These are phyloP conservation scores for Octopus bimaculoides DNA, from an alignment of 1,140 invertebrate genomes.

Conservation along the genomic window DNA sequence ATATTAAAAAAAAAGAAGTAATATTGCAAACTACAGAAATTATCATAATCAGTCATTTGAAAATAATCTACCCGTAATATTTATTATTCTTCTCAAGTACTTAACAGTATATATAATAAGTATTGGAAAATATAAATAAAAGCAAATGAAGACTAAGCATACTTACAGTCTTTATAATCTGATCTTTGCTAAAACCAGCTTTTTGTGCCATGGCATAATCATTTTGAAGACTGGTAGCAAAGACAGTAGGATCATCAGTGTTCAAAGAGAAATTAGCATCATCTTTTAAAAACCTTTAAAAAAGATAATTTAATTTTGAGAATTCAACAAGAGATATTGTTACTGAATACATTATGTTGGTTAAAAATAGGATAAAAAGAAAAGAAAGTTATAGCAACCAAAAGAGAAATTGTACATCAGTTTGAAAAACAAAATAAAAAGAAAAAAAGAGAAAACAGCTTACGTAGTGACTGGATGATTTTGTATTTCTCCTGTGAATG, in stretches of 20 bases:
- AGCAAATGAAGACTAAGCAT: neutral
- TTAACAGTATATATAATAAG: too few relatives aligned
- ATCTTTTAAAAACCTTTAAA: conserved; percentile 63
- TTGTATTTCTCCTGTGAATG: conserved; percentile 49
- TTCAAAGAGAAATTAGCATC: conserved; percentile 65
- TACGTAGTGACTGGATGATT: conserved; percentile 51
- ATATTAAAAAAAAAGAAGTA: too few relatives aligned
- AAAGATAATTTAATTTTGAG: neutral
- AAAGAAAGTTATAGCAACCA: too few relatives aligned
- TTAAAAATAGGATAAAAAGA: too few relatives aligned
- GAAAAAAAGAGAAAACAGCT: neutral
- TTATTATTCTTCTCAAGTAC: neutral
- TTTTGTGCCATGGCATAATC: conserved; percentile 58
- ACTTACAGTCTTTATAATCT: conserved; percentile 61
- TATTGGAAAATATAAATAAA: too few relatives aligned
- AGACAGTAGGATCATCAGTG: conserved; percentile 65
- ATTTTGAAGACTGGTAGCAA: conserved; percentile 57
- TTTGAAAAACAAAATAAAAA: too few relatives aligned
- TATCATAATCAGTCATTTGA: neutral
- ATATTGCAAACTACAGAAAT: too few relatives aligned
- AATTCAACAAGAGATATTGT: too few relatives aligned
- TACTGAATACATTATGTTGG: too few relatives aligned
- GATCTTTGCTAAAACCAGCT: conserved; percentile 60
- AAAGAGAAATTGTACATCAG: too few relatives aligned
- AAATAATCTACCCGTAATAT: neutral